phyloP scores from a whole-genome alignment of 2,797 vertebrate genomes.

The Crocidura indochinensis region DNA sequence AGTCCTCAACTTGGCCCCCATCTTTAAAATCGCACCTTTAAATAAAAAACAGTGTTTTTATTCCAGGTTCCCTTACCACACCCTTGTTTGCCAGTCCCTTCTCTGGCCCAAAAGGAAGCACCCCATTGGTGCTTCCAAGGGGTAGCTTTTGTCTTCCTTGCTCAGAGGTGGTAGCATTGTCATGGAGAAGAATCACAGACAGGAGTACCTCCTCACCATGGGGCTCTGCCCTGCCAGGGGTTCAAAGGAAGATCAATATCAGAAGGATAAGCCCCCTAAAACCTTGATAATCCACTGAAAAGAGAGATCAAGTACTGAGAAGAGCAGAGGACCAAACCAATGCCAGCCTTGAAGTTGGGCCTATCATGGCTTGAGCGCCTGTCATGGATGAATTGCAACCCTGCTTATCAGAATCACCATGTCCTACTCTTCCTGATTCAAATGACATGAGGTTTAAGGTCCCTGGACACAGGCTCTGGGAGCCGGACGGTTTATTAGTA shows the following conservation, averaged over 20 bases:
- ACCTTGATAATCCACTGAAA: background rate
- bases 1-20: no score
- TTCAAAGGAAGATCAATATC: conserved; percentile 69
- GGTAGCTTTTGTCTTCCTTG: background rate
- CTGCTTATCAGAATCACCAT: conserved; percentile 69
- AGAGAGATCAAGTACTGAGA: no score
- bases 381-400: conserved; percentile 25
- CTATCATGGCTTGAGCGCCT: no score
- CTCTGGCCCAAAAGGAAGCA: no score
- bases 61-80: no score
- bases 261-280: background rate
- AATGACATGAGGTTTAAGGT: conserved; percentile 72
- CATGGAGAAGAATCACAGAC: conserved; percentile 19
- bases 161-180: conserved; percentile 4
- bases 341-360: conserved; percentile 54
- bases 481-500: conserved; percentile 65
- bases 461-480: conserved; percentile 46
- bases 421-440: conserved; percentile 68
- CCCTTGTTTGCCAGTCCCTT: no score
- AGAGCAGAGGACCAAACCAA: no score
- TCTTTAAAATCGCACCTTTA: no score
- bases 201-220: background rate
- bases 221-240: conserved; percentile 65
- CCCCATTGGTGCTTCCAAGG: no score
- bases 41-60: no score